Base-by-base conservation (phyloP, 2,113 vertebrate genomes). In the Seriola quinqueradiata region DNA sequence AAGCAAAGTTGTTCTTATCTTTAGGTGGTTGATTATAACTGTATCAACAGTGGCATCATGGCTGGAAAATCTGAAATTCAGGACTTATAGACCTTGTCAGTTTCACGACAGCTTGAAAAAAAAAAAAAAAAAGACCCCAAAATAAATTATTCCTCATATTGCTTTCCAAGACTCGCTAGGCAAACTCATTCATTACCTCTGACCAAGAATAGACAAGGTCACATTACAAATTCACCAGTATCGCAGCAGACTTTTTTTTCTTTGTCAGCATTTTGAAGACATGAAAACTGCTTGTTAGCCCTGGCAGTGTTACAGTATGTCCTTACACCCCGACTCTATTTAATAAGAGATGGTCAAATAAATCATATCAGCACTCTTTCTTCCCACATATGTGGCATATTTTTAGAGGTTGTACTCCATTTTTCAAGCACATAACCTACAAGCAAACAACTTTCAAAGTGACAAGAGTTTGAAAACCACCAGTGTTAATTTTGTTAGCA, bases 121-220 rank as follows among this genome's bases (percentile, higher is more conserved):
- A 61, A 17, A 68, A 44, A 50, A 55, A 58, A 5, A 25, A 68
- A 23, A 40, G 8, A 70, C 28, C 38, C 38, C 5, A 75, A 82
- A 70, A 79, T 57, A 76, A 79, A 72, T 57, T 77, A 68, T 85
- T 81, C 65, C 75, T 73, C 44, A 48, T 81, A 79, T 86, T 83
- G 74, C 82, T 87, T 81, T 76, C 82, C 77, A 48, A 63, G 54
- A 70, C 61, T 84, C 73, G 64, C 55, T 77, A 23, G 67, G 85
- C 70, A 83, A 87, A 87, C 68, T 84, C 74, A 78, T 89, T 84
- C 65, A 86, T 87, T 92, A 89, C 75, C 58, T 70, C 63, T 13
- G 11, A 78, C 74, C 75, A 42, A 58, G 58, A 69, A 74, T 25
- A 78, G 83, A 89, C 89, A 85, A 90, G 84, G 90, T 89, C 86